phyloP scores from a whole-genome alignment of 1,140 invertebrate genomes.

The Magallana ariakensis region DNA sequence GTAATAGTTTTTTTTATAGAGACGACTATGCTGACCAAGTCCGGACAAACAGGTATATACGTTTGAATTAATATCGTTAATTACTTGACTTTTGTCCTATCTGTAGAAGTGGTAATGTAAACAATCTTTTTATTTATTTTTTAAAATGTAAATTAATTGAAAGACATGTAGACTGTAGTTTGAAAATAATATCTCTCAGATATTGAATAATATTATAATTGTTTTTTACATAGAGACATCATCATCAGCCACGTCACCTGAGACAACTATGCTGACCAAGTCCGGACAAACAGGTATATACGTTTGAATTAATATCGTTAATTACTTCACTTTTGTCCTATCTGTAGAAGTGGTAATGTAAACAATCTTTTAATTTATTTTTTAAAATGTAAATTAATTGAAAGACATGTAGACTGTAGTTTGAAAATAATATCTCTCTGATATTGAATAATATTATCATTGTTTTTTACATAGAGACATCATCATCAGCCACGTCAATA shows the following conservation, averaged over 20 bases:
- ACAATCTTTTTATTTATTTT: slow-evolving; percentile 1
- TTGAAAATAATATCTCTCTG: too few relatives aligned
- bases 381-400: too few relatives aligned
- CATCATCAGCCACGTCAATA: background rate
- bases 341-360: too few relatives aligned
- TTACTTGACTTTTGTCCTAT: background rate
- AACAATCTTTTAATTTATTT: too few relatives aligned
- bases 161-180: slow-evolving; percentile 10
- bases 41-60: background rate
- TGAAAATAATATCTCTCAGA: background rate
- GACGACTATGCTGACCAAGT: background rate
- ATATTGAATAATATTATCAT: too few relatives aligned
- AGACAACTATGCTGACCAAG: too few relatives aligned
- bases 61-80: background rate
- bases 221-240: slow-evolving; percentile 4
- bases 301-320: too few relatives aligned
- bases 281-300: too few relatives aligned
- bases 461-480: background rate
- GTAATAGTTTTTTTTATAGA: background rate
- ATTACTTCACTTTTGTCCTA: too few relatives aligned
- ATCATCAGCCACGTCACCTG: too few relatives aligned
- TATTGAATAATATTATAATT: background rate
- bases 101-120: background rate
- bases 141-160: background rate
- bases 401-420: too few relatives aligned